Evolutionary conservation across 2,113 vertebrate genomes (phyloP), one percentile per base, ranked within the genome.

Genomic region (Thinocorus orbignyianus): DNA sequence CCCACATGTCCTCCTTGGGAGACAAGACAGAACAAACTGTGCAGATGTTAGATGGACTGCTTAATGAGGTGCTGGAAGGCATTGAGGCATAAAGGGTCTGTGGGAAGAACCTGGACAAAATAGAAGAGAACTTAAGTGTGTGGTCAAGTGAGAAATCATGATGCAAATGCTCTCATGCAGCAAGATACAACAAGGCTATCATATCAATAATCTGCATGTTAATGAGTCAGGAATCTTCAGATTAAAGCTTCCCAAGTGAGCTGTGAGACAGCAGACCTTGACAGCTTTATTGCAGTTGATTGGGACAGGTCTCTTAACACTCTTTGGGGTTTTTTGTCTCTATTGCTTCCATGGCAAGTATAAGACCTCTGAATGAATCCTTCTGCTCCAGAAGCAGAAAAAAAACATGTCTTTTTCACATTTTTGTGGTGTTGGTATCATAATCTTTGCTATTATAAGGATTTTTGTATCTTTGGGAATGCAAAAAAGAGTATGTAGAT

Each of bases 121-220:
- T 7, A 82, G 48, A 54, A 69, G 2, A 73, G 23, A 87, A 64
- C 3, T 77, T 57, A 49, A 46, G 23, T 31, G 16, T 58, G 44
- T 42, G 62, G 62, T 58, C 84, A 90, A 62, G 30, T 57, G 33
- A 95, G 37, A 64, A 93, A 78, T 81, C 58, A 35, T 26, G 72
- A 35, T 77, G 55, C 62, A 86, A 54, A 51, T 72, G 51, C 33
- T 70, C 19, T 93, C 71, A 54, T 92, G 46, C 74, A 92, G 35
- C 0, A 0, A 80, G 55, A 46, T 82, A 23, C 52, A 77, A 57
- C 44, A 42, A 58, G 85, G 71, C 41, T 77, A n/a, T 93, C 80
- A 82, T 83, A 92, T 88, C 95, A 94, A 81, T 88, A 95, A 95
- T 88, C 81, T 93, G n/a, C 71, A 66, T 86, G 57, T 54, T 92